phyloP scores from a whole-genome alignment of 53 echinoderm and acorn worm genomes.

The Apostichopus leukothele region DNA sequence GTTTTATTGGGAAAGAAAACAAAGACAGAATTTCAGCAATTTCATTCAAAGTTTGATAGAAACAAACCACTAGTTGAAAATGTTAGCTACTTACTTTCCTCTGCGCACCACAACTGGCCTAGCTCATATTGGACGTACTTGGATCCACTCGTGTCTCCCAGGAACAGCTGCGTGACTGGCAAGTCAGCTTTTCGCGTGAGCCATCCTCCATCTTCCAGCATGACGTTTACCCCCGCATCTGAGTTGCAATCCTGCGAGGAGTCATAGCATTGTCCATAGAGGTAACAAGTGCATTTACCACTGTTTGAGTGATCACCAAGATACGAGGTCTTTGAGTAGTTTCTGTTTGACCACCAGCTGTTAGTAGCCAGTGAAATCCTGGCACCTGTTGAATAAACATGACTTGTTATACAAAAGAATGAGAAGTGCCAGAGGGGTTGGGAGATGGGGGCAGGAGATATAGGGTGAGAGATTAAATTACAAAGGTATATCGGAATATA shows the following conservation, averaged over 20 bases:
- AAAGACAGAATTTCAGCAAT: no score
- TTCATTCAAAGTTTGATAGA: no score
- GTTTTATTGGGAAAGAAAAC: no score
- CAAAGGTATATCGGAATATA: no score
- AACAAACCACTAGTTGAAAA: neutral
- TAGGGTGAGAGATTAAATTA: no score
- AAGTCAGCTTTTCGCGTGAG: constrained; percentile 30
- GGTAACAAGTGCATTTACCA: neutral
- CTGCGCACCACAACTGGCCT: constrained; percentile 38
- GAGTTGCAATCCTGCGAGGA: constrained; percentile 29
- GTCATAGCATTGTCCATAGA: constrained; percentile 48
- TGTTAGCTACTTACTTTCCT: constrained; percentile 29
- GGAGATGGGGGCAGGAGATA: no score
- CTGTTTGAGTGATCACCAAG: neutral
- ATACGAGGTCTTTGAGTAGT: constrained; percentile 9
- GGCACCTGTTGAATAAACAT: neutral
- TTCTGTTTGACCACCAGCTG: constrained; percentile 20
- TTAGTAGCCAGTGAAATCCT: neutral
- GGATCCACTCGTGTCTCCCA: neutral
- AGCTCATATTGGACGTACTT: constrained; percentile 24
- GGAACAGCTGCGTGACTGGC: constrained; percentile 42
- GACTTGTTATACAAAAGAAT: no score
- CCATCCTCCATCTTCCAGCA: constrained; percentile 55
- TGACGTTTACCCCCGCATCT: neutral
- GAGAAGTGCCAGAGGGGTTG: no score